Base-by-base conservation (phyloP, 2,797 vertebrate genomes). In the Sitta carolinensis region DNA sequence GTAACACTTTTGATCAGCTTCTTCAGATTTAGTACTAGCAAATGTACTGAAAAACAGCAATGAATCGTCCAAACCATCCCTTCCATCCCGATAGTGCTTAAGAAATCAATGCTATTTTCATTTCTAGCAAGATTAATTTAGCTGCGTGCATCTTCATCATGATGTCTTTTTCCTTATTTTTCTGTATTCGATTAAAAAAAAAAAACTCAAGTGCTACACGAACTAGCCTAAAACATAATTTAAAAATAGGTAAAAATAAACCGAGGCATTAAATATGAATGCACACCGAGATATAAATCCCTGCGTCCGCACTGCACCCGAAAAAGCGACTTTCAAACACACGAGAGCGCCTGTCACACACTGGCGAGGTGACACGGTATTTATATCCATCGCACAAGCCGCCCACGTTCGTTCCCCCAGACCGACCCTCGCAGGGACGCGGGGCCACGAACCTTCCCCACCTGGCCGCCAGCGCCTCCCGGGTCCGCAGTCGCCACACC, bases 401-500 rank as follows among this genome's bases (percentile, higher is more conserved):
- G 2, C 77, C 69, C n/a, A 15, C 14, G 36, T 10, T 81, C 84
- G 34, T 1, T 7, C 16, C 4, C 29, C 22, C 34, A 20, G 18
- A 36, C 2, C 22, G 30, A 66, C 9, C 52, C 66, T 7, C 6
- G 18, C 36, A 27, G 54, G 36, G 13, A 9, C 51, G 6, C 17
- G 57, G 40, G 43, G 43, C 50, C 70, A 18, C 11, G 26, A 2
- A 7, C 1, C 14, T 1, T 11, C 38, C 32, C 34, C 50, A 83
- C 45, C 85, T 11, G 77, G 34, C 48, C 16, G 6, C 34, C 83
- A 38, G 51, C 42, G 4, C 47, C 79, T 7, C 12, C 32, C 29
- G 12, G 10, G 1, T 20, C 94, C 78, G 89, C 86, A 84, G 54
- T 30, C 64, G 61, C 91, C 94, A 92, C 94, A 47, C 91, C 94